A percentile compares a stretch with the other conserved stretches of the same genome.
Evolutionary conservation across 2,113 vertebrate genomes (phyloP).

Genomic region (Pangasianodon gigas): DNA sequence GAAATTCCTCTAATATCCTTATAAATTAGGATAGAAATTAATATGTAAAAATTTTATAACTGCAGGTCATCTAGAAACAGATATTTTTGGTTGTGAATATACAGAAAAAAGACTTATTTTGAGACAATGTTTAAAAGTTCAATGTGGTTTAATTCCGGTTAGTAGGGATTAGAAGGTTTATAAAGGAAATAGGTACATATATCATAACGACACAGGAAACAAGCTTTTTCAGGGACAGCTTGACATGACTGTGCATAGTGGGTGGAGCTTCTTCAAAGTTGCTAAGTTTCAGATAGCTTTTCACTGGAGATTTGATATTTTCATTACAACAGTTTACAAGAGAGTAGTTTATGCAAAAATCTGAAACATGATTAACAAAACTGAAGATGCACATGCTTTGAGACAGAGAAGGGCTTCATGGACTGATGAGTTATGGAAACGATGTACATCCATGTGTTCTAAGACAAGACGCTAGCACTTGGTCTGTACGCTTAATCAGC

Average conservation of each 20-base stretch:
- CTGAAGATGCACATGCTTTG: neutral
- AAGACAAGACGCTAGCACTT: neutral
- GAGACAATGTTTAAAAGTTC: neutral
- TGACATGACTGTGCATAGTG: neutral
- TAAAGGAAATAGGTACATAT: neutral
- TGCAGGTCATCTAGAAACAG: neutral
- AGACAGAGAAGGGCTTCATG: neutral
- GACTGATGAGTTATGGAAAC: conserved; percentile 7
- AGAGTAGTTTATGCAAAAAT: neutral
- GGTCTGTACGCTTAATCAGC: neutral
- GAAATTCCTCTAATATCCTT: neutral
- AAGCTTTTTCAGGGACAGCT: neutral
- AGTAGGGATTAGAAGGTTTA: too few species aligned
- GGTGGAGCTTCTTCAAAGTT: neutral
- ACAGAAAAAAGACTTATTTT: neutral
- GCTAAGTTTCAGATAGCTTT: neutral
- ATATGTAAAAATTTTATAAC: neutral
- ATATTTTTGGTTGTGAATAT: neutral
- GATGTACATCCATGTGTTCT: neutral
- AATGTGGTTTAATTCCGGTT: neutral
- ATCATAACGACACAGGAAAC: neutral
- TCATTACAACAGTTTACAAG: neutral
- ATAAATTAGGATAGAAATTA: neutral
- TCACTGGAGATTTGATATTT: neutral
- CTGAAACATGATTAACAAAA: neutral